Percentiles rank a stretch among this genome's conserved stretches.
Conservation (phyloP, 2,888 invertebrate species). For the Torymus auratus region DNA sequence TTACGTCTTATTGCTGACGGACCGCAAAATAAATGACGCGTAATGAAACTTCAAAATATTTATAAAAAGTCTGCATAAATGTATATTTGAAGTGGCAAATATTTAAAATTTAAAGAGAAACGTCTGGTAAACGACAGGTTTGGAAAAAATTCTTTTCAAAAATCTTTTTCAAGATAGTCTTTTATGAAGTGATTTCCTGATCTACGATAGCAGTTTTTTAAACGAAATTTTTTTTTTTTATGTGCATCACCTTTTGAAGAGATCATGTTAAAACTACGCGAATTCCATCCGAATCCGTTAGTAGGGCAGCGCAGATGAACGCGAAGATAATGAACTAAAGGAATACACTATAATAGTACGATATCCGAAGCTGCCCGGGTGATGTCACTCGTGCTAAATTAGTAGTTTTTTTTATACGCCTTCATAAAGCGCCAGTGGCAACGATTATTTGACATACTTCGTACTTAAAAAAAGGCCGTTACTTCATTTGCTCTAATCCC, state of each 20-base stretch:
- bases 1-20: no score
- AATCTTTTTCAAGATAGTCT: no score
- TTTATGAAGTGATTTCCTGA: no score
- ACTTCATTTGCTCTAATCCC: not conserved
- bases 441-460: constrained; percentile 55
- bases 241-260: not conserved
- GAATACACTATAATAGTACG: constrained; percentile 48
- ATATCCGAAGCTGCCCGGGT: constrained; percentile 31
- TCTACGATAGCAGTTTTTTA: no score
- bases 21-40: no score
- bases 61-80: no score
- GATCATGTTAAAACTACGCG: not conserved
- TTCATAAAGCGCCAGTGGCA: constrained; percentile 31
- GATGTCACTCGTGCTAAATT: constrained; percentile 54
- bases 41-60: no score
- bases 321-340: constrained; percentile 40
- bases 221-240: no score
- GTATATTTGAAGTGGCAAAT: no score
- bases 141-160: no score
- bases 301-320: constrained; percentile 13
- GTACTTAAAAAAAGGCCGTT: constrained; percentile 25
- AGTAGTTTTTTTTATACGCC: constrained; percentile 44
- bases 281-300: constrained; percentile 25
- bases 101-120: no score
- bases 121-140: no score